These are phyloP conservation scores for Falco columbarius DNA, from an alignment of 2,797 vertebrate genomes.

Conservation along the genomic window DNA sequence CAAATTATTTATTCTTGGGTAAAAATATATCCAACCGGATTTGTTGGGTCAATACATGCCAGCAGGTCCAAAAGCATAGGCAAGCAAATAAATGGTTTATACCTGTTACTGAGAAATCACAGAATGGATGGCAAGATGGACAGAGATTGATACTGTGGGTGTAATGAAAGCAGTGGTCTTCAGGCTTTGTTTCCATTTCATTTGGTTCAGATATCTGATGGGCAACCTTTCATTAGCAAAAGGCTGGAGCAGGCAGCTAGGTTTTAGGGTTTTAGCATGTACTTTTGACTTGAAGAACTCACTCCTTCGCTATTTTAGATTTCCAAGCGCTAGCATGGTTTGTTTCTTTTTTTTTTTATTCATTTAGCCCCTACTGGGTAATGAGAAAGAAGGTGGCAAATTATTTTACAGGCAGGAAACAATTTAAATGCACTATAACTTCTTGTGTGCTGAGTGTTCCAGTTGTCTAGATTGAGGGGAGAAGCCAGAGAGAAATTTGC, in stretches of 20 bases:
- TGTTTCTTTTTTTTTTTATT: not conserved
- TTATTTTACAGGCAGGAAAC: not conserved
- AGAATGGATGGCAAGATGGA: not conserved
- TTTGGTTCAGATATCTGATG: rapidly evolving
- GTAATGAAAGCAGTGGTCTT: not conserved
- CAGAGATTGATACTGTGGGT: not conserved
- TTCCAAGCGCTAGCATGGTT: not conserved
- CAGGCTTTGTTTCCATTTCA: not conserved
- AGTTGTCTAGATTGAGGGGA: not conserved
- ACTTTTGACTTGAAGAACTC: not conserved
- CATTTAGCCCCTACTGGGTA: not conserved
- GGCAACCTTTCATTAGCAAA: not conserved
- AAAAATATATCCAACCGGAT: not conserved
- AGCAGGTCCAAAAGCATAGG: not conserved
- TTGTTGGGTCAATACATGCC: not conserved
- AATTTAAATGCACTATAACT: not conserved
- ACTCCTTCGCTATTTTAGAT: not conserved
- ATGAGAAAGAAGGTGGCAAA: not conserved
- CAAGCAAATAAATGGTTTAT: not conserved
- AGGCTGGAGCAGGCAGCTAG: not conserved
- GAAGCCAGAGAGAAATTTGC: not conserved
- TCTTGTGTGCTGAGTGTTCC: not conserved
- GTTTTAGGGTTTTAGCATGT: not conserved
- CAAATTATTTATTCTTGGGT: not conserved
- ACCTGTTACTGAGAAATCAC: not conserved